A percentile compares a stretch with the other conserved stretches of the same genome.
Evolutionary conservation across 2,113 vertebrate genomes (phyloP).

Genomic region (Proteles cristata): DNA sequence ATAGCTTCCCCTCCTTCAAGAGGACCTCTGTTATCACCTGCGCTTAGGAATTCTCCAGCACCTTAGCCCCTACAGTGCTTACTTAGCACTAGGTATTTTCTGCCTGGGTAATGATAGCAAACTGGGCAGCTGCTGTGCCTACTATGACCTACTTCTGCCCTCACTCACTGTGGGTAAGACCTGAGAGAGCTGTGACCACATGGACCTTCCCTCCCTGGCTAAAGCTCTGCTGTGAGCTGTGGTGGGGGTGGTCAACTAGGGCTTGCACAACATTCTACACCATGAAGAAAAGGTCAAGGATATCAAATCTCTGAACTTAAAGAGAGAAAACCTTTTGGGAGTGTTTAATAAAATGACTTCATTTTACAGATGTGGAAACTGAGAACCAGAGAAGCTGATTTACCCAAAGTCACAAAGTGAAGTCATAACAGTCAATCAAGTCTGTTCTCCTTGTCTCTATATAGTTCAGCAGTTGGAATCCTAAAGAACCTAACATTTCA

Average conservation of each 20-base stretch:
- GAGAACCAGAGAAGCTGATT: background rate
- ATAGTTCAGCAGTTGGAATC: background rate
- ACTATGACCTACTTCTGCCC: background rate
- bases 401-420: background rate
- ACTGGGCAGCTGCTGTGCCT: no score
- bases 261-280: background rate
- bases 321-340: background rate
- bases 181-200: background rate
- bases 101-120: background rate
- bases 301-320: background rate
- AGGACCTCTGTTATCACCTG: background rate
- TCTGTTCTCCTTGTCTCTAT: background rate
- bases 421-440: background rate
- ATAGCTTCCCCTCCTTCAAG: background rate
- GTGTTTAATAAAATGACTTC: background rate
- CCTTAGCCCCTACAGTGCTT: background rate
- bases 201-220: background rate
- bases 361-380: background rate
- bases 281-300: background rate
- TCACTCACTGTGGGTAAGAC: background rate
- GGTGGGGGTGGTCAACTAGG: accelerated
- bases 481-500: background rate
- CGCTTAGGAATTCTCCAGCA: background rate
- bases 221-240: background rate
- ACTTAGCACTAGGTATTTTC: background rate